Evolutionary conservation across 2,888 invertebrate species (phyloP).

Genomic region (Limnephilus auricula): DNA sequence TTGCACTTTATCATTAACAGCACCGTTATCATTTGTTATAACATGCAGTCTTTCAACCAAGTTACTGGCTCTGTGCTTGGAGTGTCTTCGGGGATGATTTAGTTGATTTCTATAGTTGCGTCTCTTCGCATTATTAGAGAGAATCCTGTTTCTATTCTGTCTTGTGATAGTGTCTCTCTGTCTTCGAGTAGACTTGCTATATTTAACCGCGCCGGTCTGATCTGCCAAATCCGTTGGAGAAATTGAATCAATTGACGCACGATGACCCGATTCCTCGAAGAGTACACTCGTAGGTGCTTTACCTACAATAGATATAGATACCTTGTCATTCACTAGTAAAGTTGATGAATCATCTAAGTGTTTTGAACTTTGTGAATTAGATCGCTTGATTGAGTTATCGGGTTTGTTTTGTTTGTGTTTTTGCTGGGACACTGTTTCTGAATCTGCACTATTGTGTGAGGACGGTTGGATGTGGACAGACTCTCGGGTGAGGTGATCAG

Average conservation of each 20-base stretch:
- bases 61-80: not conserved
- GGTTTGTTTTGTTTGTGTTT: not conserved
- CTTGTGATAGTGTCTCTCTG: not conserved
- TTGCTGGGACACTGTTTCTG: not conserved
- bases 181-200: not conserved
- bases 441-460: not conserved
- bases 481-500: not conserved
- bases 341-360: slow-evolving; percentile 50
- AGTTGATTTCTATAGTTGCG: slow-evolving; percentile 14
- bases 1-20: not conserved
- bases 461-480: not conserved
- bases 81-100: slow-evolving; percentile 6
- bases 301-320: slow-evolving; percentile 5
- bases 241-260: slow-evolving; percentile 20
- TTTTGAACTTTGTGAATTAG: slow-evolving; percentile 40
- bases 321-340: slow-evolving; percentile 39
- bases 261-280: slow-evolving; percentile 5
- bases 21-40: not conserved
- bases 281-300: slow-evolving; percentile 6
- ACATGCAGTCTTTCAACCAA: not conserved
- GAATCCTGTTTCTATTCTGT: slow-evolving; percentile 6
- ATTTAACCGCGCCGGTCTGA: not conserved
- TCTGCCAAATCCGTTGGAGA: not conserved
- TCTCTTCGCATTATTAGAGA: not conserved
- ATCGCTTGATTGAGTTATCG: slow-evolving; percentile 41